Evolutionary conservation across 37 sponge, comb jelly and placozoan genomes (phyloP), one percentile per base, ranked within the genome.

Genomic region (Crambe crambe): DNA sequence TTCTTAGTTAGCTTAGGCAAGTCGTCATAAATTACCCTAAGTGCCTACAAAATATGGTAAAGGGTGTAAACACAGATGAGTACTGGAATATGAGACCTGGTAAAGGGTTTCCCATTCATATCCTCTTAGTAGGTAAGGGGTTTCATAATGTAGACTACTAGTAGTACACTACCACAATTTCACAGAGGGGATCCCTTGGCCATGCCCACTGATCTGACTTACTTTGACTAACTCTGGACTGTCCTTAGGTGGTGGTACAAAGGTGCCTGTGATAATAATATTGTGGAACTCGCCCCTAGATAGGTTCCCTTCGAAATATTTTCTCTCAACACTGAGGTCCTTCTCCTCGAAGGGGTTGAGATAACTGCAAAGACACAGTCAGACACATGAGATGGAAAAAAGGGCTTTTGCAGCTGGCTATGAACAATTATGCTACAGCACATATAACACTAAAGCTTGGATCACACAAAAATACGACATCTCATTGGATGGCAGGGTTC

Each of bases 261-360:
- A 17, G 37, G 67, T 78, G 0, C 91, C 91, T 44, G 73, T 70
- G 56, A 93, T 89, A 9, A 86, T 56, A 23, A 6, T 79, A 72
- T 93, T 93, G 58, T 80, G 3, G 37, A 86, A 86, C 61, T 41
- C 42, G 3, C 94, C 94, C 35, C 47, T 35, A 29, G 32, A 22
- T 6, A 87, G 79, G 61, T 92, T 78, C 2, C 26, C 35, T 56
- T 82, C 58, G 64, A 89, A 95, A 76, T 86, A 95, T 0, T 86
- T 42, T 60, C 72, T 37, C 83, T 95, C 96, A 32, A 89, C 75
- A 1, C 51, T 37, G 20, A 80, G 44, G 65, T 92, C 96, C 20
- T 58, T 72, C 8, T 76, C 67, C 40, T 95, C 96, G 57, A 89
- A 89, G 8, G 62, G 30, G 38, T 93, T 93, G 59, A 93, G 75